Evolutionary conservation across 2,113 vertebrate genomes (phyloP).

Genomic region (Pungitius pungitius): DNA sequence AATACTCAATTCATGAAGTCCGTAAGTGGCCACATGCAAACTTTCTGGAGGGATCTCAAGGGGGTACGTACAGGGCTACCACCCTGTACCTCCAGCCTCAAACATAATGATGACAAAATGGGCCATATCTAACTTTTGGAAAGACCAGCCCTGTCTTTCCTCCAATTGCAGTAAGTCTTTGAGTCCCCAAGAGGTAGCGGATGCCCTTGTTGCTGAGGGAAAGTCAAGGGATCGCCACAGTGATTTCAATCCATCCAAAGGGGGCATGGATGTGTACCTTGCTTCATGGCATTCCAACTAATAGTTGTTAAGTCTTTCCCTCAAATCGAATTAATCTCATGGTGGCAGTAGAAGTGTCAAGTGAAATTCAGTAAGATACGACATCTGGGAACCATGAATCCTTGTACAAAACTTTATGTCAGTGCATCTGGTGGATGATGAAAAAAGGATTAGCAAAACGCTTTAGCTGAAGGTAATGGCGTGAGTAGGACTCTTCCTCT

Average conservation of each 20-base stretch:
- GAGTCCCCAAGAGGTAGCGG: neutral
- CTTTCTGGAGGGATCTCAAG: neutral
- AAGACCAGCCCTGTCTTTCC: neutral
- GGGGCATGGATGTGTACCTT: neutral
- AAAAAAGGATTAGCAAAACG: neutral
- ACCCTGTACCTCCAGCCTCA: neutral
- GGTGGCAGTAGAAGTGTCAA: neutral
- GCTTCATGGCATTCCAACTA: neutral
- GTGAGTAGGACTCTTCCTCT: neutral
- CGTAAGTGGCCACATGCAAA: neutral
- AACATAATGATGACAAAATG: neutral
- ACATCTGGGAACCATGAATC: neutral
- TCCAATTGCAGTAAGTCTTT: neutral
- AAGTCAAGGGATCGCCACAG: neutral
- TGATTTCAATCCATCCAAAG: neutral
- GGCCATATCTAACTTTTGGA: neutral
- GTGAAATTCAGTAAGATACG: neutral
- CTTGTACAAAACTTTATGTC: neutral
- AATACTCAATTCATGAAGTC: constrained; percentile 3
- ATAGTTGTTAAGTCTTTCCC: neutral
- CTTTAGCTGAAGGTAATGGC: neutral
- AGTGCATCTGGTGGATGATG: neutral
- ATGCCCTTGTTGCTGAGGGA: neutral
- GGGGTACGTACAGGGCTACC: no score
- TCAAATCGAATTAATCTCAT: neutral